These are phyloP conservation scores for Urocyon cinereoargenteus DNA, from an alignment of 2,797 vertebrate genomes.

Conservation along the genomic window DNA sequence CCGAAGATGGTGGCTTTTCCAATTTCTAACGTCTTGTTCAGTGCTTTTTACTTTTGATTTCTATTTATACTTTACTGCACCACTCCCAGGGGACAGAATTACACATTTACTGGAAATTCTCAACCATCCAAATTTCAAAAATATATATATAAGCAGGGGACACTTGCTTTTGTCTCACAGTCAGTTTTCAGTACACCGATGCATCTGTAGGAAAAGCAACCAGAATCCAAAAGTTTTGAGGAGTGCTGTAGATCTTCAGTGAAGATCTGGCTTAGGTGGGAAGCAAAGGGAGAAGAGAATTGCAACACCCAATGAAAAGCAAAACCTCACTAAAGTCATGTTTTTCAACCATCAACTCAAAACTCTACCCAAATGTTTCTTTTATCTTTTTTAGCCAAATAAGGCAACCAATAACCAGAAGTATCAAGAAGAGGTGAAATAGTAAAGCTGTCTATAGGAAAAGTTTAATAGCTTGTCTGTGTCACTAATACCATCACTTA, in stretches of 20 bases:
- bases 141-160: not conserved
- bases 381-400: not conserved
- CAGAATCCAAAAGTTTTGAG: not conserved
- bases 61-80: slow-evolving; percentile 18
- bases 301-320: not conserved
- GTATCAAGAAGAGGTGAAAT: not conserved
- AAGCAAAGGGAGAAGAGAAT: not conserved
- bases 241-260: not conserved
- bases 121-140: slow-evolving; percentile 38
- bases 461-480: not conserved
- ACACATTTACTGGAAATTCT: slow-evolving; percentile 37
- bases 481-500: not conserved
- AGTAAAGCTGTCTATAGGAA: not conserved
- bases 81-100: not conserved
- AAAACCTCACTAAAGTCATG: not conserved
- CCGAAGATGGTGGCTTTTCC: not conserved
- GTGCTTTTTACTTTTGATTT: slow-evolving; percentile 33
- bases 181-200: not conserved
- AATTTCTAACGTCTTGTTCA: not conserved
- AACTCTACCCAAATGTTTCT: not conserved
- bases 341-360: not conserved
- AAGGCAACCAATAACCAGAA: not conserved
- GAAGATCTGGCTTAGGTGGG: not conserved
- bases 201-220: not conserved
- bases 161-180: not conserved